Conservation (phyloP, 2,113 vertebrate genomes). For the Sakesphorus luctuosus region DNA sequence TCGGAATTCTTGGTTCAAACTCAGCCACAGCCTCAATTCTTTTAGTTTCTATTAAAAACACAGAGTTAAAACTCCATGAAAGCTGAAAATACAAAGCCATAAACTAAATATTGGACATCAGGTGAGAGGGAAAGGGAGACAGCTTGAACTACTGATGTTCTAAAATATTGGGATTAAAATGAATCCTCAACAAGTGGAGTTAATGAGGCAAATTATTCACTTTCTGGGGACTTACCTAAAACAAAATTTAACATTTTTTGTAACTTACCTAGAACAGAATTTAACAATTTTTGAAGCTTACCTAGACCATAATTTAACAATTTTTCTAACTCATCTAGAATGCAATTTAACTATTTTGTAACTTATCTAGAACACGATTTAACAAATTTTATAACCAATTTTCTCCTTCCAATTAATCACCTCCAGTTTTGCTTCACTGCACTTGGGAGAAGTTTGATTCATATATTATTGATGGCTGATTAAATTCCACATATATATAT, state of each 20-base stretch:
- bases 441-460: background rate
- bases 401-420: background rate
- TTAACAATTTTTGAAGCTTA: too few species aligned
- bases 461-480: background rate
- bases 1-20: constrained; percentile 30
- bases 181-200: background rate
- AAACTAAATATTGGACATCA: background rate
- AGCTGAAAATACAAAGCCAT: background rate
- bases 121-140: background rate
- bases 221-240: background rate
- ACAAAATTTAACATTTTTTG: background rate
- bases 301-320: too few species aligned
- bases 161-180: background rate
- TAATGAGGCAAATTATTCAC: background rate
- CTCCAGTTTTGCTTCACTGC: background rate
- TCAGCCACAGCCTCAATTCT: background rate
- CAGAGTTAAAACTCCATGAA: background rate
- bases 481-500: background rate
- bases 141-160: background rate
- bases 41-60: constrained; percentile 33
- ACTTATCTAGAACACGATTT: background rate
- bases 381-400: too few species aligned
- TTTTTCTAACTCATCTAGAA: too few species aligned
- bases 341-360: too few species aligned
- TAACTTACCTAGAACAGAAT: background rate